Evolutionary conservation across 2,113 vertebrate genomes (phyloP).

Genomic region (Clupea harengus): DNA sequence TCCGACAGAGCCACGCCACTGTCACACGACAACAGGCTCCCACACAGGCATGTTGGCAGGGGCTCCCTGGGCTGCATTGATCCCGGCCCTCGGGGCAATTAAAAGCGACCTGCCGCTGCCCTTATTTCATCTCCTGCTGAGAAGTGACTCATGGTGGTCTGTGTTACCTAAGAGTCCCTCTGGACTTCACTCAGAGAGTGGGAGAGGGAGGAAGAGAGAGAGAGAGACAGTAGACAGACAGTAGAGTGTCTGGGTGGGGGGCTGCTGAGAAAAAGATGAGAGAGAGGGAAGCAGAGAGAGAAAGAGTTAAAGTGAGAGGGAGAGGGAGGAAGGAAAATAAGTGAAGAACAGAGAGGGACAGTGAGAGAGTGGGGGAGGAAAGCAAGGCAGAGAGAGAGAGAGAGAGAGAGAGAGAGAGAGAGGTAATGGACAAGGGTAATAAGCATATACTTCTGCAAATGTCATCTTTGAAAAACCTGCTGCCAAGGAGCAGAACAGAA

Average conservation of each 20-base stretch:
- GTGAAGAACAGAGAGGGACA: background rate
- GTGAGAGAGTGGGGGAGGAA: background rate
- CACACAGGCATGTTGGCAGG: conserved; percentile 54
- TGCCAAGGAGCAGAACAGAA: background rate
- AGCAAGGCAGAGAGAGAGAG: background rate
- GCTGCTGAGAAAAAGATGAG: background rate
- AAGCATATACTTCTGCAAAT: no score
- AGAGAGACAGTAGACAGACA: background rate
- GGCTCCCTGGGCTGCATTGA: conserved; percentile 11
- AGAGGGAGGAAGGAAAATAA: background rate
- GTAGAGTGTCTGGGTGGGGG: background rate
- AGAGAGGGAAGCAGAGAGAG: background rate
- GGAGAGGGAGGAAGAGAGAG: background rate
- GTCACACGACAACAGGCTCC: conserved; percentile 58
- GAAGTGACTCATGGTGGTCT: conserved; percentile 37
- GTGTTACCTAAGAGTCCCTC: conserved; percentile 29
- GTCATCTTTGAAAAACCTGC: background rate
- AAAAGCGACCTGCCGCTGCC: conserved; percentile 56
- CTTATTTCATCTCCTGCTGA: conserved; percentile 52
- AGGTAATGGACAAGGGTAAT: background rate
- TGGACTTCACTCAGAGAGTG: background rate
- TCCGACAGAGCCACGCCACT: conserved; percentile 48
- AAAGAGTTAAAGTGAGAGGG: background rate
- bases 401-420: background rate
- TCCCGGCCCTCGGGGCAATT: conserved; percentile 58